Evolutionary conservation across 2,113 vertebrate species (phyloP).

Genomic region (Naja naja): DNA sequence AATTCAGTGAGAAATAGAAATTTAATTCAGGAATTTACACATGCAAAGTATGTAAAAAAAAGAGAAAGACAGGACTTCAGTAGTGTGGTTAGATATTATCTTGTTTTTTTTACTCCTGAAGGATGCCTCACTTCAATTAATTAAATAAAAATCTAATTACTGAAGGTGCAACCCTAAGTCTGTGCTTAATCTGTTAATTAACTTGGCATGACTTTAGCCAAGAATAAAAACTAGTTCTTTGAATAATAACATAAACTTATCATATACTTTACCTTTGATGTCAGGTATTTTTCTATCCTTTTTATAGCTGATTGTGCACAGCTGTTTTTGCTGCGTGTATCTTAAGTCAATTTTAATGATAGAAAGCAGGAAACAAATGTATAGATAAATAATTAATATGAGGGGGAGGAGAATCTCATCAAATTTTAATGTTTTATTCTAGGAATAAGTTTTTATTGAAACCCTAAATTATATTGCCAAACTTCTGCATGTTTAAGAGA

Average conservation of each 20-base stretch:
- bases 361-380: background rate
- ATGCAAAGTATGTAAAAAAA: background rate
- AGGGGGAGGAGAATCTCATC: background rate
- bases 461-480: background rate
- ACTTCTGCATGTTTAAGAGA: background rate
- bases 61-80: background rate
- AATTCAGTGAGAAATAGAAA: background rate
- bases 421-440: background rate
- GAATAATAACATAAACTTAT: background rate
- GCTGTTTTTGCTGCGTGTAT: background rate
- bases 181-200: background rate
- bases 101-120: background rate
- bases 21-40: background rate
- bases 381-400: background rate
- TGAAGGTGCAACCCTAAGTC: background rate
- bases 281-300: background rate
- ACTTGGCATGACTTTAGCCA: background rate
- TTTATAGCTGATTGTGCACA: background rate
- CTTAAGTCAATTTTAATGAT: background rate
- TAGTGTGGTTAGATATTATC: background rate
- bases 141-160: background rate
- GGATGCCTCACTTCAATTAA: background rate
- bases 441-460: background rate
- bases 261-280: background rate
- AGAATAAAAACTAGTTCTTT: background rate